These are phyloP conservation scores for Metopia argyrocephala DNA, from an alignment of 2,888 invertebrate species.

Conservation along the genomic window DNA sequence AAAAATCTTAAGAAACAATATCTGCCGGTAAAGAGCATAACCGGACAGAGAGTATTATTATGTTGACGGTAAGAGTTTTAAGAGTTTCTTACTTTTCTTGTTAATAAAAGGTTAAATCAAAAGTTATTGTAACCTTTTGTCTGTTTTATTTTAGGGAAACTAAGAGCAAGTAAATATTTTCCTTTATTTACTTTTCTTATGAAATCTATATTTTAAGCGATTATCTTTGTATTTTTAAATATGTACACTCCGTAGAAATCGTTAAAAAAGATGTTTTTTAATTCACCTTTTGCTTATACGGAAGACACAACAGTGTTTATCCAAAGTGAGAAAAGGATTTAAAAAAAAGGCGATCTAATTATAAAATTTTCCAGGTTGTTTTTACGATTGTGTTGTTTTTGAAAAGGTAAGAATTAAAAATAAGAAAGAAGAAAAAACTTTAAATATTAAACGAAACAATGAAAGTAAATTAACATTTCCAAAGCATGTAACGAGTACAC, in stretches of 20 bases:
- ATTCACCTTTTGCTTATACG: too few species aligned
- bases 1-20: background rate
- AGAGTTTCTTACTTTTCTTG: constrained; percentile 7
- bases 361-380: background rate
- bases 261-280: too few species aligned
- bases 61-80: constrained; percentile 5
- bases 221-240: background rate
- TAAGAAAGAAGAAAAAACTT: background rate
- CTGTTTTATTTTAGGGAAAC: background rate
- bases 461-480: constrained; percentile 7
- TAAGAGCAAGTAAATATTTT: background rate
- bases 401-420: background rate
- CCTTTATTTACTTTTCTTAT: background rate
- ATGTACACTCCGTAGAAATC: background rate
- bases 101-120: constrained; percentile 37
- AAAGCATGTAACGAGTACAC: background rate
- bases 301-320: too few species aligned
- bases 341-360: constrained; percentile 27
- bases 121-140: constrained; percentile 31
- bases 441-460: background rate
- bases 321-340: background rate
- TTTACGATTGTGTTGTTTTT: background rate
- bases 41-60: background rate
- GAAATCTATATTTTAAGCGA: background rate
- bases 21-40: background rate